Evolutionary conservation across 2,113 vertebrate species (phyloP).

Genomic region (Orcinus orca): DNA sequence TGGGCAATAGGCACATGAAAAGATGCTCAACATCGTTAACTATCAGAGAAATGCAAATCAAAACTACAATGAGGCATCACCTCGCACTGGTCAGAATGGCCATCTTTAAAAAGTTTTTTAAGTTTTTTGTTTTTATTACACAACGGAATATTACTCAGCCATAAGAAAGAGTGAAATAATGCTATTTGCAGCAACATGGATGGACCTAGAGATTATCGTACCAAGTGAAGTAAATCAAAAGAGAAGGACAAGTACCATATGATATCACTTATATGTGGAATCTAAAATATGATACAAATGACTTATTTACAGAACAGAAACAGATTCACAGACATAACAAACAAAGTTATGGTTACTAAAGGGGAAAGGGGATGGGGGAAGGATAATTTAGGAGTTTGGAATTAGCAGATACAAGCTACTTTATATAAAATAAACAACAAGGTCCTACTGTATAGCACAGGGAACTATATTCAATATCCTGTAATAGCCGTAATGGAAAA

Average conservation of each 20-base stretch:
- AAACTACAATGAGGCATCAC: not conserved
- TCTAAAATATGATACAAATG: not conserved
- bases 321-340: not conserved
- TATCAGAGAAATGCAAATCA: not conserved
- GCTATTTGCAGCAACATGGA: not conserved
- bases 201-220: not conserved
- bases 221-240: not conserved
- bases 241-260: not conserved
- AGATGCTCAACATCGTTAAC: not conserved
- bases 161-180: not conserved
- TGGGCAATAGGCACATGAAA: not conserved
- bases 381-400: not conserved
- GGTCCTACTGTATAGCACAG: not conserved
- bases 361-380: not conserved
- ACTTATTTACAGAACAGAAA: not conserved
- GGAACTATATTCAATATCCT: not conserved
- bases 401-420: not conserved
- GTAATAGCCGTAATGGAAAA: not conserved
- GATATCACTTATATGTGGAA: not conserved
- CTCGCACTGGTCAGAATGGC: not conserved
- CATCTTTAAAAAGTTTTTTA: not conserved
- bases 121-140: no score
- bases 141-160: not conserved
- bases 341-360: not conserved
- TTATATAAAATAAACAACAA: not conserved